phyloP scores from a whole-genome alignment of 2,888 invertebrate genomes.

The Melanophora roralis region DNA sequence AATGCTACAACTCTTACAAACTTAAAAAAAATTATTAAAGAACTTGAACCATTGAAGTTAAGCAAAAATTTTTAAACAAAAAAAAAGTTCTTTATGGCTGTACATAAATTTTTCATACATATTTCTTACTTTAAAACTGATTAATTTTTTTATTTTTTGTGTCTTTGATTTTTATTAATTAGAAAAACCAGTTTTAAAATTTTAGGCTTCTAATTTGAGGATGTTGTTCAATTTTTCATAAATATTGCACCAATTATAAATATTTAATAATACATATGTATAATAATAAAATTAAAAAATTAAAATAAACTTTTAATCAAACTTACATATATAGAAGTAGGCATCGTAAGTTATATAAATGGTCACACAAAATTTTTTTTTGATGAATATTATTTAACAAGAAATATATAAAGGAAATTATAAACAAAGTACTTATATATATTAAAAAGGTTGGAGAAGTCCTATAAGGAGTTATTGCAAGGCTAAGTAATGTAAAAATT shows the following conservation, averaged over 20 bases:
- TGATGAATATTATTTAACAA: slow-evolving; percentile 1
- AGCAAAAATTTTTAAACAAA: not conserved
- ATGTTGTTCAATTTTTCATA: no score
- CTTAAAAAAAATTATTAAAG: slow-evolving; percentile 5
- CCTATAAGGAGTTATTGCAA: no score
- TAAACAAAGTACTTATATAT: not conserved
- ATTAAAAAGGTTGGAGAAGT: no score
- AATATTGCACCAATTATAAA: no score
- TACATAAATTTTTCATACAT: slow-evolving; percentile 47
- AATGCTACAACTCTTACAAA: slow-evolving; percentile 62
- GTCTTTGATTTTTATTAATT: slow-evolving; percentile 4
- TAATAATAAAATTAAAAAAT: no score
- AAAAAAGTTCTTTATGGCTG: slow-evolving; percentile 24
- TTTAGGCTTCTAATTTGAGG: slow-evolving; percentile 18
- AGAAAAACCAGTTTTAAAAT: slow-evolving; percentile 17
- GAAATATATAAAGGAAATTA: not conserved
- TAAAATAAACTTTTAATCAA: no score
- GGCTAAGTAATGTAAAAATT: not conserved
- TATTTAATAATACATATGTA: no score
- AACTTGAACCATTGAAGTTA: slow-evolving; percentile 47
- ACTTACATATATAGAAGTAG: not conserved
- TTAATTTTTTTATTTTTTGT: slow-evolving; percentile 1
- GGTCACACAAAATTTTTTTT: not conserved
- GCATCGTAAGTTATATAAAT: not conserved
- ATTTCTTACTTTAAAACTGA: not conserved